A percentile compares a stretch with the other conserved stretches of the same genome.
Evolutionary conservation across 2,888 invertebrate species (phyloP).

Genomic region (Lucinisca nassula): DNA sequence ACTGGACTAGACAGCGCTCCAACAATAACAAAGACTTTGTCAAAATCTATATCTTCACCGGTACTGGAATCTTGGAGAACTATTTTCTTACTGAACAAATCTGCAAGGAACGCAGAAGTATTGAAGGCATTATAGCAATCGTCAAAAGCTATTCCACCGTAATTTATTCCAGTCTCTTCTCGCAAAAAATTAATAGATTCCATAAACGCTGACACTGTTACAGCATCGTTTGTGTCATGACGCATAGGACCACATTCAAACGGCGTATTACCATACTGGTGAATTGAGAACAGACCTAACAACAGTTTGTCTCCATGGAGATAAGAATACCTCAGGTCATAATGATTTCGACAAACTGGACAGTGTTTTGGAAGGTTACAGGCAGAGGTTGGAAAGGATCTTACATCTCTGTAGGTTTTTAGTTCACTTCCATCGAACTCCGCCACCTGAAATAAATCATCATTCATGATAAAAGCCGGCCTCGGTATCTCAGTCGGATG

Average conservation of each 20-base stretch:
- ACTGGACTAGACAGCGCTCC: slow-evolving; percentile 88
- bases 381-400: slow-evolving; percentile 38
- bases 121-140: slow-evolving; percentile 77
- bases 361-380: slow-evolving; percentile 25
- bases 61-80: slow-evolving; percentile 56
- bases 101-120: slow-evolving; percentile 60
- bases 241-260: slow-evolving; percentile 68
- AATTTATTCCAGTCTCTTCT: slow-evolving; percentile 32
- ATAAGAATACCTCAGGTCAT: slow-evolving; percentile 66
- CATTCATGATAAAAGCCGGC: neutral
- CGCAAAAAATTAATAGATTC: slow-evolving; percentile 57
- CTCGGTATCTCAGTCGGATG: too few relatives aligned
- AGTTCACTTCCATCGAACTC: neutral
- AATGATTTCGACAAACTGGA: slow-evolving; percentile 53
- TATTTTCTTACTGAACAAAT: slow-evolving; percentile 66
- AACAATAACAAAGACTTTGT: slow-evolving; percentile 88
- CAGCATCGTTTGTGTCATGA: slow-evolving; percentile 64
- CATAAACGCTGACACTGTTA: slow-evolving; percentile 75
- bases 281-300: slow-evolving; percentile 75
- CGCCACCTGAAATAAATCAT: neutral
- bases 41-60: slow-evolving; percentile 58
- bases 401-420: neutral
- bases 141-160: slow-evolving; percentile 77
- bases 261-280: slow-evolving; percentile 53
- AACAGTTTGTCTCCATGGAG: slow-evolving; percentile 73